These are phyloP conservation scores for Epinephelus moara DNA, from an alignment of 2,113 vertebrate genomes.

Conservation along the genomic window DNA sequence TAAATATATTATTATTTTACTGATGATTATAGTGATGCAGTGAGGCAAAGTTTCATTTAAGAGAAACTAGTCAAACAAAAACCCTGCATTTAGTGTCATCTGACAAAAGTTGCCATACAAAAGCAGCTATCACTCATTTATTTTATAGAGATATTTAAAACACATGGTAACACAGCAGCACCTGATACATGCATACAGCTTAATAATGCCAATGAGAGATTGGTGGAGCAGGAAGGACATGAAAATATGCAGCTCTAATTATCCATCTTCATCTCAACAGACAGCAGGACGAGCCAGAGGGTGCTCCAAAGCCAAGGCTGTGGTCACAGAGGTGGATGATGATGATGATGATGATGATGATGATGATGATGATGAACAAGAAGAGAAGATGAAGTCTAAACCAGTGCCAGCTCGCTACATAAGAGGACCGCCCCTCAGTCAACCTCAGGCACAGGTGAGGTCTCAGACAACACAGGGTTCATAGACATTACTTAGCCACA, in stretches of 20 bases:
- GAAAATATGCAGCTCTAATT: too few species aligned
- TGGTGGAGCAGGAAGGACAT: not conserved
- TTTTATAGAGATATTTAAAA: not conserved
- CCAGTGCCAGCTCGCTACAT: slow-evolving; percentile 21
- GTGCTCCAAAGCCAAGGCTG: slow-evolving; percentile 29
- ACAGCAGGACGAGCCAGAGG: slow-evolving; percentile 53
- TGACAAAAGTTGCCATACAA: not conserved
- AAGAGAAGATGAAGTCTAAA: slow-evolving; percentile 33
- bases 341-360: slow-evolving; percentile 38
- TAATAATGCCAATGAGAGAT: not conserved
- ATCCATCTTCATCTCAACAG: slow-evolving; percentile 42
- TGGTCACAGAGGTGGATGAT: slow-evolving; percentile 3
- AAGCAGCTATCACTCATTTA: not conserved
- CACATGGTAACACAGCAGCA: not conserved
- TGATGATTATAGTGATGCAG: slow-evolving; percentile 5
- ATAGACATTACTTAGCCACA: too few species aligned
- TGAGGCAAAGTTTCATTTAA: slow-evolving; percentile 13
- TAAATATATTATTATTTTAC: slow-evolving; percentile 35
- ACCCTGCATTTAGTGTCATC: not conserved
- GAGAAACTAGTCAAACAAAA: not conserved
- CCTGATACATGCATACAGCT: not conserved
- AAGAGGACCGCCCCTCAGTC: slow-evolving; percentile 31
- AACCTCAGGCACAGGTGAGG: slow-evolving; percentile 38
- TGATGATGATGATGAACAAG: slow-evolving; percentile 28
- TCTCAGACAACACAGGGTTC: not conserved